Conservation (phyloP, 2,888 invertebrate species). For the Chrysolina oricalcia region DNA sequence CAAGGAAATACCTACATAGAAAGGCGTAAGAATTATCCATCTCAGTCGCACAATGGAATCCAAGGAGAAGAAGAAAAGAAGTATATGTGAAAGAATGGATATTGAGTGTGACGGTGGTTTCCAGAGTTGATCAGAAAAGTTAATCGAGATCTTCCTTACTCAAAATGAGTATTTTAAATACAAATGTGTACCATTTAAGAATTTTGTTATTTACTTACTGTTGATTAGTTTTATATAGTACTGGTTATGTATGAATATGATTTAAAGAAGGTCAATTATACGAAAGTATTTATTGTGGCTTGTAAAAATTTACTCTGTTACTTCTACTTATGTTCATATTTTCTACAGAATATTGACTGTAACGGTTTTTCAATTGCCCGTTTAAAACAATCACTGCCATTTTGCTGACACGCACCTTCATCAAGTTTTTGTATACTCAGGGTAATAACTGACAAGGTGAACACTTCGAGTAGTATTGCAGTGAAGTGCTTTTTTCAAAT, state of each 20-base stretch:
- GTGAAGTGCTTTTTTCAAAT: not conserved
- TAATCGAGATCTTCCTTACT: conserved; percentile 30
- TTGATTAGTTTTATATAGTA: conserved; percentile 21
- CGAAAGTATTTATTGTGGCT: conserved; percentile 13
- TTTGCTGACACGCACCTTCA: conserved; percentile 6
- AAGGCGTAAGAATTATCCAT: conserved; percentile 27
- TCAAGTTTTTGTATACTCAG: not conserved
- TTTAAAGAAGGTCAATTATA: conserved; percentile 8
- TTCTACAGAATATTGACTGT: not conserved
- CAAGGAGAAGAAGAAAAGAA: conserved; percentile 50
- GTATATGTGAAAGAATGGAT: conserved; percentile 39
- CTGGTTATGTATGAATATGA: not conserved
- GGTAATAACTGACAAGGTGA: not conserved
- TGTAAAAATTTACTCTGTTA: not conserved
- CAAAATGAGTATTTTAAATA: conserved; percentile 23
- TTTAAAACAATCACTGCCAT: conserved; percentile 8
- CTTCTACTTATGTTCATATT: not conserved
- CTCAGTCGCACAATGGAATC: conserved; percentile 51
- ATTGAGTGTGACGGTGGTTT: not conserved
- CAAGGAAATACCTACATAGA: conserved; percentile 73
- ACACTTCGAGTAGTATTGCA: not conserved
- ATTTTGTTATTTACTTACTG: conserved; percentile 11
- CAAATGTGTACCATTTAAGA: not conserved
- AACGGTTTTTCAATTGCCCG: too few relatives aligned
- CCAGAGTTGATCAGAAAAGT: not conserved